Conservation (phyloP, 2,113 vertebrate genomes). For the Hyla sarda region DNA sequence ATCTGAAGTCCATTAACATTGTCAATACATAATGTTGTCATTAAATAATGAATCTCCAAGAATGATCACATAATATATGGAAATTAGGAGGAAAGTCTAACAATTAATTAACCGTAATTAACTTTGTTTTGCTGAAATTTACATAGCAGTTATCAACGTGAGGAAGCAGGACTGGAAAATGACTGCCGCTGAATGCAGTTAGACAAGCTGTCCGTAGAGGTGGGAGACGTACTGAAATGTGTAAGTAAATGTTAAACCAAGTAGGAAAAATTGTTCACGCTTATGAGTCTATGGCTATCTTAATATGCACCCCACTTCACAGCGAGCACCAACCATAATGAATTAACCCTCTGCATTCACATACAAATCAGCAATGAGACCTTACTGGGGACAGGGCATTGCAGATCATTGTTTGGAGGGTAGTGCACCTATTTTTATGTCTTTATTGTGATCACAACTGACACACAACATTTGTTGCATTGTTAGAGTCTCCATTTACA, state of each 20-base stretch:
- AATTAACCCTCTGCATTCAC: background rate
- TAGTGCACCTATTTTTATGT: background rate
- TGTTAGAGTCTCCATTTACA: too few species aligned
- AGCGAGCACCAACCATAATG: too few species aligned
- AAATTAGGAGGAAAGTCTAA: background rate
- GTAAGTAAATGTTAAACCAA: conserved; percentile 7
- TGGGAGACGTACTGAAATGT: background rate
- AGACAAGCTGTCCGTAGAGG: background rate
- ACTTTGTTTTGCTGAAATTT: conserved; percentile 42
- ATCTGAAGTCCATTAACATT: background rate
- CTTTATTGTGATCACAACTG: too few species aligned
- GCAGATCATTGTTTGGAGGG: too few species aligned
- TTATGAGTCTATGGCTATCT: background rate
- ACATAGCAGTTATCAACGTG: background rate
- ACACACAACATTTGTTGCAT: too few species aligned
- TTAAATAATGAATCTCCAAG: background rate
- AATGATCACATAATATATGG: conserved; percentile 27
- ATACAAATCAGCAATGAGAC: background rate
- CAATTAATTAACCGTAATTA: conserved; percentile 35
- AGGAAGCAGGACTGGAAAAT: background rate
- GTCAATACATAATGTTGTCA: background rate
- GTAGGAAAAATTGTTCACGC: background rate
- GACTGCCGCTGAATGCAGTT: background rate
- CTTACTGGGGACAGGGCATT: background rate
- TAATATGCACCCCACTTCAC: background rate